Evolutionary conservation across 2,113 vertebrate genomes (phyloP).

Genomic region (Aphyosemion australe): DNA sequence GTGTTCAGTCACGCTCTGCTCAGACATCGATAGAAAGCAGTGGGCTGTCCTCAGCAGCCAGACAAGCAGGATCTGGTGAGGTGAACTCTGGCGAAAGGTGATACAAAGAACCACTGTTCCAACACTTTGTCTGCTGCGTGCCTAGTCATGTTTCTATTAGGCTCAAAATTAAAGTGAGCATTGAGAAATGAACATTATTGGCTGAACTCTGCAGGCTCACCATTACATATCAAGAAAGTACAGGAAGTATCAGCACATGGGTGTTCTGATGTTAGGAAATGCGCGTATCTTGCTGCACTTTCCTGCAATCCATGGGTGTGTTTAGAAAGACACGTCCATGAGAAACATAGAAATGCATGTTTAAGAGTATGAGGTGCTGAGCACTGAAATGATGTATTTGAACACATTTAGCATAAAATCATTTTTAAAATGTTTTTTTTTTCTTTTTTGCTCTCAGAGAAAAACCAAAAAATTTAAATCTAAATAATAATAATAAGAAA

Average conservation of each 20-base stretch:
- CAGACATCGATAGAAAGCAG: constrained; percentile 43
- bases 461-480: no score
- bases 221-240: constrained; percentile 1
- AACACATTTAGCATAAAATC: no score
- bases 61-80: constrained; percentile 40
- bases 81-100: constrained; percentile 26
- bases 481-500: no score
- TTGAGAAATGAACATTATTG: not conserved
- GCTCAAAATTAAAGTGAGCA: not conserved
- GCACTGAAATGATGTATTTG: no score
- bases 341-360: not conserved
- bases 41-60: constrained; percentile 32
- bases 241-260: constrained; percentile 13
- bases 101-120: constrained; percentile 25
- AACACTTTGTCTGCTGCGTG: not conserved
- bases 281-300: constrained; percentile 31
- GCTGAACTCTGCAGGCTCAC: not conserved
- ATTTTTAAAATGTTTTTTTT: no score
- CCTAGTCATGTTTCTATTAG: not conserved
- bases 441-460: no score
- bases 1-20: constrained; percentile 45
- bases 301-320: constrained; percentile 3
- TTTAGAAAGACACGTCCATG: not conserved
- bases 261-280: constrained; percentile 17
- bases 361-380: no score